Conservation (phyloP, 2,888 invertebrate genomes). For the Apoda limacodes region DNA sequence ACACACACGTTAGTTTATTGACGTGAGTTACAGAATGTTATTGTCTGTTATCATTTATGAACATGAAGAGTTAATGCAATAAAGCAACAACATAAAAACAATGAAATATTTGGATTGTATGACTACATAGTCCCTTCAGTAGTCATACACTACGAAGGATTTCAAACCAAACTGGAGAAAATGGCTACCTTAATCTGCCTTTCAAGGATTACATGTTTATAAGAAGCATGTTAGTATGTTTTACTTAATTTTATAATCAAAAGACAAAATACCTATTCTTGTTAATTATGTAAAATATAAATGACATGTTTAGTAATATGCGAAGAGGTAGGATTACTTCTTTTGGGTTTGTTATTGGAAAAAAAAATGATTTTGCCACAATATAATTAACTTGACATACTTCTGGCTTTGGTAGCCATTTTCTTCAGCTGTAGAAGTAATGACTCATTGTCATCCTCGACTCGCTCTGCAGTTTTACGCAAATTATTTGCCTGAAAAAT, state of each 20-base stretch:
- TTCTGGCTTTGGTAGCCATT: conserved; percentile 89
- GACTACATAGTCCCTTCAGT: too few species aligned
- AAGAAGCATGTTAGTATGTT: conserved; percentile 51
- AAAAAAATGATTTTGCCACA: conserved; percentile 48
- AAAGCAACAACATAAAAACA: too few species aligned
- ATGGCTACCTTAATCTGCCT: conserved; percentile 53
- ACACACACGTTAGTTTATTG: too few species aligned
- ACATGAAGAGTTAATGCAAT: too few species aligned
- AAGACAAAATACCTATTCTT: conserved; percentile 14
- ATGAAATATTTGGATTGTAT: too few species aligned
- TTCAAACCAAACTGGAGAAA: conserved; percentile 54
- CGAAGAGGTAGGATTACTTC: conserved; percentile 21
- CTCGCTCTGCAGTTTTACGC: conserved; percentile 89
- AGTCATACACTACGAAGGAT: too few species aligned
- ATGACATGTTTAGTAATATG: conserved; percentile 5
- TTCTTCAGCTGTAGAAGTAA: conserved; percentile 95
- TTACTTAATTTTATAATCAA: conserved; percentile 31
- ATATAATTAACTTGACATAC: conserved; percentile 70
- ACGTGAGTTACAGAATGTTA: too few species aligned
- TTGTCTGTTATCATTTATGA: too few species aligned
- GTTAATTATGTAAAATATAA: neutral
- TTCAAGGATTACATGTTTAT: conserved; percentile 7
- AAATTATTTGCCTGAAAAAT: conserved; percentile 84
- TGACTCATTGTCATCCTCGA: conserved; percentile 98
- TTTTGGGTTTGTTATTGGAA: conserved; percentile 28